These are phyloP conservation scores for Oreochromis mossambicus DNA, from an alignment of 2,797 vertebrate genomes.

Conservation along the genomic window DNA sequence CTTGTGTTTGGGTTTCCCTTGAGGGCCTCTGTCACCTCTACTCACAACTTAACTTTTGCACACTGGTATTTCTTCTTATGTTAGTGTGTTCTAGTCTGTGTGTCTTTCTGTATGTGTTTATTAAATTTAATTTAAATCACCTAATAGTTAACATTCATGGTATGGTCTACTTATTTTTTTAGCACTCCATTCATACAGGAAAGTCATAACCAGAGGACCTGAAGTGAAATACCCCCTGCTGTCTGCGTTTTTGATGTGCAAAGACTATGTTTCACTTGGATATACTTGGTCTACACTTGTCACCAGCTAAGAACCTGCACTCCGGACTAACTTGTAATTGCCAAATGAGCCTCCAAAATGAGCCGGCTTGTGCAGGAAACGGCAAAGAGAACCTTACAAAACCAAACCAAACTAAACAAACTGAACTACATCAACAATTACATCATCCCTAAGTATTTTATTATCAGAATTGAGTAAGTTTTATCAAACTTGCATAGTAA, in stretches of 20 bases:
- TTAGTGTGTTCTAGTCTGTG: neutral
- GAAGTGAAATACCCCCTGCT: neutral
- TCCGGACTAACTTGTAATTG: neutral
- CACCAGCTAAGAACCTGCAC: neutral
- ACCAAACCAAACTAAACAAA: neutral
- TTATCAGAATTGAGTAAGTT: neutral
- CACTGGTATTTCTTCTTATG: constrained; percentile 6
- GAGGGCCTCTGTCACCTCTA: constrained; percentile 44
- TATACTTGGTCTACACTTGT: neutral
- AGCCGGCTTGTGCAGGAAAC: neutral
- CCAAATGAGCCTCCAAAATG: neutral
- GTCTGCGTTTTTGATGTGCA: neutral
- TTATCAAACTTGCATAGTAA: neutral
- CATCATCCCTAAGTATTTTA: neutral
- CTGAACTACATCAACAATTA: neutral
- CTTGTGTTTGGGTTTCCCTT: constrained; percentile 33
- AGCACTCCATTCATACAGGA: neutral
- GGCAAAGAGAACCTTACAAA: neutral
- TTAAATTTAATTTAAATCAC: neutral
- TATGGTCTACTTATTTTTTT: neutral
- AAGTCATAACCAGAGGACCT: neutral
- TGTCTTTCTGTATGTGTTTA: neutral
- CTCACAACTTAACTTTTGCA: constrained; percentile 28
- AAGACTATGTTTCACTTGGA: neutral
- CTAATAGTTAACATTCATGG: neutral